A percentile compares a stretch with the other conserved stretches of the same genome.
phyloP scores from a whole-genome alignment of 2,113 vertebrate species.

The Stercorarius parasiticus region DNA sequence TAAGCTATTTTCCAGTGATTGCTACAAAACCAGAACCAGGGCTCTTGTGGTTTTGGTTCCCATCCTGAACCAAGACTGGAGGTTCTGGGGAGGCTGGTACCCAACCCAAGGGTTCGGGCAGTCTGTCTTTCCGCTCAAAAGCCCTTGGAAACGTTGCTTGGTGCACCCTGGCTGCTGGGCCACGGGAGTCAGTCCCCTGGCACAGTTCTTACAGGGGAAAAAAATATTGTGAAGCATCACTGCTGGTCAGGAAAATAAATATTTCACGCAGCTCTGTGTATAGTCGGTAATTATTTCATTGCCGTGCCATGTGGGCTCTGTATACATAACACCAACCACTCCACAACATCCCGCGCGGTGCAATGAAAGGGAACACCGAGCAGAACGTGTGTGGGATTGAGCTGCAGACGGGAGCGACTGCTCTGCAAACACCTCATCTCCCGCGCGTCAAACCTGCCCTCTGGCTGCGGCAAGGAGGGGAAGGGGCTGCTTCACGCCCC shows the following conservation, averaged over 20 bases:
- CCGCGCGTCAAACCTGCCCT: background rate
- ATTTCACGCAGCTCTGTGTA: background rate
- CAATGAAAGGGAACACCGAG: background rate
- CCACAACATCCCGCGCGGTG: background rate
- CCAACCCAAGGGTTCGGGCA: background rate
- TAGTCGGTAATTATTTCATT: accelerated
- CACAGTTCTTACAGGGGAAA: background rate
- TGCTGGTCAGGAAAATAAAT: background rate
- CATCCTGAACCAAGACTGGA: background rate
- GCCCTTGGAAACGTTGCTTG: background rate
- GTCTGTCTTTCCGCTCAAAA: background rate
- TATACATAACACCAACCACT: background rate
- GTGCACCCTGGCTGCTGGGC: accelerated
- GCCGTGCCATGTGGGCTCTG: background rate
- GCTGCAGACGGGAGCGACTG: background rate
- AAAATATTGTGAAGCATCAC: background rate
- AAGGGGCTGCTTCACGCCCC: background rate
- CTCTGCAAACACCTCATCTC: background rate
- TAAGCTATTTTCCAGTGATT: background rate
- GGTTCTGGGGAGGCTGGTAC: background rate
- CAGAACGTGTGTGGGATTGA: accelerated
- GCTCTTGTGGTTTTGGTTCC: background rate
- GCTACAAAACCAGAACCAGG: background rate
- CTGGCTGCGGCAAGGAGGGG: background rate
- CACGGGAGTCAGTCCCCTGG: background rate